Evolutionary conservation across 1,140 invertebrate genomes (phyloP).

Genomic region (Drepana arcuata): DNA sequence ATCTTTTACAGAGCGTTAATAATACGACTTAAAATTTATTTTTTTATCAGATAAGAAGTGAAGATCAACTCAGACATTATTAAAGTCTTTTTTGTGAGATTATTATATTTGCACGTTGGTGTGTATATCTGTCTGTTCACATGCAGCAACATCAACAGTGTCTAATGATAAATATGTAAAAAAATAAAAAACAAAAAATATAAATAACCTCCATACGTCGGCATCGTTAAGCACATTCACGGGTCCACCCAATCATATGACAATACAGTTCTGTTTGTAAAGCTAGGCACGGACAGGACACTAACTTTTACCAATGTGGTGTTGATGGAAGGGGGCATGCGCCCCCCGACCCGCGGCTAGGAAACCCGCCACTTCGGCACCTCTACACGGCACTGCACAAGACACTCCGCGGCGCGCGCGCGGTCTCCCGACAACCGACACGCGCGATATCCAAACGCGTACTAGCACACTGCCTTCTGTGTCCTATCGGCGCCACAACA

Average conservation of each 20-base stretch:
- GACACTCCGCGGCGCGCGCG: slow-evolving; percentile 52
- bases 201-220: slow-evolving; percentile 61
- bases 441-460: slow-evolving; percentile 55
- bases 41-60: no score
- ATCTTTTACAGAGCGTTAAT: no score
- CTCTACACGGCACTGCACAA: slow-evolving; percentile 63
- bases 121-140: no score
- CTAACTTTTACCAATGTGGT: slow-evolving; percentile 73
- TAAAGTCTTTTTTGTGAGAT: no score
- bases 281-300: slow-evolving; percentile 34
- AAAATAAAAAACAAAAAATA: no score
- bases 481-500: slow-evolving; percentile 25
- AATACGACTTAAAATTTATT: no score
- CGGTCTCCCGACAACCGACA: slow-evolving; percentile 30
- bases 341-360: slow-evolving; percentile 70
- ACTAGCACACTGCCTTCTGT: slow-evolving; percentile 40
- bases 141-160: no score
- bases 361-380: slow-evolving; percentile 72
- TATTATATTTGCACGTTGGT: no score
- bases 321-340: slow-evolving; percentile 72
- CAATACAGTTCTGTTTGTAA: slow-evolving; percentile 10
- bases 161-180: no score
- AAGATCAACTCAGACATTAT: no score
- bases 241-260: slow-evolving; percentile 32
- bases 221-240: slow-evolving; percentile 54